These are phyloP conservation scores for Agonopterix heracliana DNA, from an alignment of 2,888 invertebrate genomes.

Conservation along the genomic window DNA sequence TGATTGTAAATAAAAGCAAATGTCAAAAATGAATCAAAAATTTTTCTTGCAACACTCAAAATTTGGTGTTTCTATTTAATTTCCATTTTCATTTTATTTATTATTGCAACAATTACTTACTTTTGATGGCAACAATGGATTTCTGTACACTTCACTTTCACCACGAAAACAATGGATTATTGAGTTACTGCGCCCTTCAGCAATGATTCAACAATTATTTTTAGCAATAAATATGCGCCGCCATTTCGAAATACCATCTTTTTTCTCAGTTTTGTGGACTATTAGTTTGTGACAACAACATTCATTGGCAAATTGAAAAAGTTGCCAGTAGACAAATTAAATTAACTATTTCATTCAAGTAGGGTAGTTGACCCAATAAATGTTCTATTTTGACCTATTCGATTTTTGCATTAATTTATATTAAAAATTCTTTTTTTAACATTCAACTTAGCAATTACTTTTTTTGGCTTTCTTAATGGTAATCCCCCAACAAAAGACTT, in stretches of 20 bases:
- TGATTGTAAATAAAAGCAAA: slow-evolving; percentile 5
- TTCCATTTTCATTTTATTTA: slow-evolving; percentile 44
- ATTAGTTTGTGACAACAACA: too few species aligned
- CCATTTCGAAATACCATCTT: slow-evolving; percentile 2
- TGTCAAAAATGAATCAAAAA: slow-evolving; percentile 27
- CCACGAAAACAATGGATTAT: too few species aligned
- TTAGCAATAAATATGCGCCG: slow-evolving; percentile 1
- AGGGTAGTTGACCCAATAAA: too few species aligned
- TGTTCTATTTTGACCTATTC: too few species aligned
- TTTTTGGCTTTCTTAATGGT: not conserved
- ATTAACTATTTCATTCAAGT: too few species aligned
- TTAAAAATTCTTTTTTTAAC: too few species aligned
- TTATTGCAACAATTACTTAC: slow-evolving; percentile 69
- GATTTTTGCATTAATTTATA: too few species aligned
- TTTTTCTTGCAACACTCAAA: slow-evolving; percentile 64
- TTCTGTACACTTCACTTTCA: not conserved
- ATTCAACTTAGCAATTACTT: too few species aligned
- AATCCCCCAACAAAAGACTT: not conserved
- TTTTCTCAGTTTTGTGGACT: not conserved
- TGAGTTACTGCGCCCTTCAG: too few species aligned
- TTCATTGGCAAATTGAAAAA: too few species aligned
- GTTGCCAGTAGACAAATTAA: too few species aligned
- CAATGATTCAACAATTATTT: not conserved
- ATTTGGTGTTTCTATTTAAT: slow-evolving; percentile 57
- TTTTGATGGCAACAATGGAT: slow-evolving; percentile 59